phyloP scores from a whole-genome alignment of 2,888 invertebrate species.

The Euzetes globulus region DNA sequence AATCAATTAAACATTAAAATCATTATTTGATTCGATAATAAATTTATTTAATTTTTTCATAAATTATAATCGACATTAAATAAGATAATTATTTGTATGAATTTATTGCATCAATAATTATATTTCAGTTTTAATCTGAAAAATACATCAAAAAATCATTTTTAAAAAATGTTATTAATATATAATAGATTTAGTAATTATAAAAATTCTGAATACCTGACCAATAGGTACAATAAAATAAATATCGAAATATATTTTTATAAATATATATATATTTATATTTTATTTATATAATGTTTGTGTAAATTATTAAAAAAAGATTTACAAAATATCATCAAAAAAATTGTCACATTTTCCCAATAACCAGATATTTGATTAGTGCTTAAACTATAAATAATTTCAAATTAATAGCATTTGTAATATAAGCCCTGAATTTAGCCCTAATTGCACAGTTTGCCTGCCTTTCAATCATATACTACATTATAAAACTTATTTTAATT shows the following conservation, averaged over 20 bases:
- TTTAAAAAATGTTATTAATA: background rate
- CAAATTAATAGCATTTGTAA: background rate
- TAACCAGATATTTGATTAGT: constrained; percentile 13
- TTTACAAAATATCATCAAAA: constrained; percentile 5
- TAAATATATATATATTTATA: constrained; percentile 27
- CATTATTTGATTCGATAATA: too few species aligned
- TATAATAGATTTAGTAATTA: constrained; percentile 14
- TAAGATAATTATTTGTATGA: background rate
- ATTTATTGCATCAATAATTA: constrained; percentile 17
- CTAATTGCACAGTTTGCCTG: constrained; percentile 24
- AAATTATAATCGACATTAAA: background rate
- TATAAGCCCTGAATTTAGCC: constrained; percentile 21
- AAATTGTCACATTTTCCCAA: background rate
- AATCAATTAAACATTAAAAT: too few species aligned
- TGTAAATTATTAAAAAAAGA: constrained; percentile 13
- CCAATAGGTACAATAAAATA: constrained; percentile 29
- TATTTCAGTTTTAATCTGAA: constrained; percentile 16
- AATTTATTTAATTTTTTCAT: background rate
- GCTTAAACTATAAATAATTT: constrained; percentile 6
- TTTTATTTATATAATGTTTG: constrained; percentile 6
- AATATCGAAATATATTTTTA: constrained; percentile 28
- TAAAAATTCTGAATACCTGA: constrained; percentile 20
- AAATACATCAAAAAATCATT: background rate
- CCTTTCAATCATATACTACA: background rate
- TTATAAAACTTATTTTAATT: background rate